Evolutionary conservation across 2,888 invertebrate species (phyloP), one percentile per base, ranked within the genome.

Genomic region (Oegoconia quadripuncta): DNA sequence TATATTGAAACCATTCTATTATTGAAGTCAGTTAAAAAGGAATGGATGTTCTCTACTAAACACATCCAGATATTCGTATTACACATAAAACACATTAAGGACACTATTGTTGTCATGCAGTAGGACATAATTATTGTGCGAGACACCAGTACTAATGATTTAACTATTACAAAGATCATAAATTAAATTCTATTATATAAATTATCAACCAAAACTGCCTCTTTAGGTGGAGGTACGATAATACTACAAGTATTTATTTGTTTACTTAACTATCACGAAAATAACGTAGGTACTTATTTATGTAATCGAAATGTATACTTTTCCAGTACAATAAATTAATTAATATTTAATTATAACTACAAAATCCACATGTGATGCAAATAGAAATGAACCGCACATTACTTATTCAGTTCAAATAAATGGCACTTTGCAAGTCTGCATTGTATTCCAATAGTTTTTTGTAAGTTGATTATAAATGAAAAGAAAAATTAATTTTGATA

Each of bases 361-460:
- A 64, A 68, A 70, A 68, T 74, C 70, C 70, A 68, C 59, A 59
- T 65, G 64, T 65, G 68, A 68, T 67, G 73, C 59, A 69, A 73
- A 68, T 64, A 54, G 39, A 39, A 43, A 29, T 43, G 42, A 43
- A 43, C 34, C 30, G 29, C 39, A 39, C 17, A 37, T 15, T 36
- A 32, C n/a, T 15, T 22, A 30, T 29, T 43, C 59, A 62, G 58
- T 61, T 61, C 46, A 65, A 70, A 66, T 57, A 64, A 84, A 86
- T 86, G 86, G 86, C 86, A 86, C 86, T 70, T 79, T 65, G 72
- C 77, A 78, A 75, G 64, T 77, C 71, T 82, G 80, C 82, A 79
- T 82, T 80, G 77, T 74, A 74, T 72, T 61, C 58, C 57, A 57
- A 74, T 73, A 71, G 64, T 74, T 74, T 67, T 62, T 64, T 64